phyloP scores from a whole-genome alignment of 1,140 invertebrate genomes.

The Kradibia gibbosae region DNA sequence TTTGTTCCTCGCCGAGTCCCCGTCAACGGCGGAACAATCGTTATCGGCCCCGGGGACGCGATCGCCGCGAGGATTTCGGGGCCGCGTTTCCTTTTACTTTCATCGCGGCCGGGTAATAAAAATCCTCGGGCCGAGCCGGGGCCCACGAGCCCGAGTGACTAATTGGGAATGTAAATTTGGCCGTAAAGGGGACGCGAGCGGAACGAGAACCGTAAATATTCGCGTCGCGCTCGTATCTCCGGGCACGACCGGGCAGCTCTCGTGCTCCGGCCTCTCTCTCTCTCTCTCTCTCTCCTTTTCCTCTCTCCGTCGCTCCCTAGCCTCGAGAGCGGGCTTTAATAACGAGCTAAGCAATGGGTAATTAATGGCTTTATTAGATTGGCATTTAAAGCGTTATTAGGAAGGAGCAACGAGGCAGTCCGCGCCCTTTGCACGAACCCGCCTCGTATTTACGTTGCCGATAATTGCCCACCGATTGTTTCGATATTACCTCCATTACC shows the following conservation, averaged over 20 bases:
- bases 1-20: not conserved
- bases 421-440: too few species aligned
- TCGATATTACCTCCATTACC: too few species aligned
- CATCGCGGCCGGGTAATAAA: conserved; percentile 23
- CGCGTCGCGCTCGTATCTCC: not conserved
- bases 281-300: too few species aligned
- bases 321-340: conserved; percentile 3
- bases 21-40: conserved; percentile 7
- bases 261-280: too few species aligned
- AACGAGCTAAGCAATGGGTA: conserved; percentile 23
- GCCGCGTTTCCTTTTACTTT: conserved; percentile 11
- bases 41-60: not conserved
- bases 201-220: conserved; percentile 8
- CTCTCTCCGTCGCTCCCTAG: not conserved
- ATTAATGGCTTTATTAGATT: conserved; percentile 27
- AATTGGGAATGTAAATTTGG: conserved; percentile 47
- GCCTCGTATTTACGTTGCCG: too few species aligned
- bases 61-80: not conserved
- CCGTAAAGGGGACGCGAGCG: conserved; percentile 14
- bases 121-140: not conserved
- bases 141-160: conserved; percentile 25
- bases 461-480: too few species aligned
- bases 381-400: not conserved
- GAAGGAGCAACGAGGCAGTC: too few species aligned
- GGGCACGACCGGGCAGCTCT: too few species aligned